phyloP scores from a whole-genome alignment of 2,888 invertebrate genomes.

The Hipparchia semele region DNA sequence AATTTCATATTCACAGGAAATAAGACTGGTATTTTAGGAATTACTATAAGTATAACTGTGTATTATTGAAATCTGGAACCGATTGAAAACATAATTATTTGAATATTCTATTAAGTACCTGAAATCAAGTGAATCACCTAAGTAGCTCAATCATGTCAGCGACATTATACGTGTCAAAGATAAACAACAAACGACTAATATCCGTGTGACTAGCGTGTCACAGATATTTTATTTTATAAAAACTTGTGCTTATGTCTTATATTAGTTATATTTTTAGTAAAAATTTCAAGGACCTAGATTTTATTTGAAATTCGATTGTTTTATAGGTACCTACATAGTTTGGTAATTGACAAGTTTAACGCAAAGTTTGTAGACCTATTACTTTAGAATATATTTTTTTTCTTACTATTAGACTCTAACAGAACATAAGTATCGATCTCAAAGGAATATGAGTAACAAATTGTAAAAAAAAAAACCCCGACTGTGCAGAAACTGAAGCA shows the following conservation, averaged over 20 bases:
- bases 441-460: too few relatives aligned
- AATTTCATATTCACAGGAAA: conserved; percentile 16
- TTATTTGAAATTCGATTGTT: too few relatives aligned
- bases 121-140: not conserved
- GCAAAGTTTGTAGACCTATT: not conserved
- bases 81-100: not conserved
- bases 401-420: too few relatives aligned
- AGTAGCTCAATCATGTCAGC: not conserved
- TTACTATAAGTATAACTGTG: conserved; percentile 18
- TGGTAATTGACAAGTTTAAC: not conserved
- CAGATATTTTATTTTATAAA: not conserved
- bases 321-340: too few relatives aligned
- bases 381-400: not conserved
- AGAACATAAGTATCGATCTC: too few relatives aligned
- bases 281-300: not conserved
- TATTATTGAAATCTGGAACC: not conserved
- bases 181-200: not conserved
- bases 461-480: too few relatives aligned
- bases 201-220: too few relatives aligned
- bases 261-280: not conserved
- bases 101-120: conserved; percentile 8
- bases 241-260: not conserved
- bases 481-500: too few relatives aligned
- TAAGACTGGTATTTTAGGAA: conserved; percentile 37
- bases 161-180: not conserved